Conservation (phyloP, 2,113 vertebrate genomes). For the Mesembrinibis cayennensis region DNA sequence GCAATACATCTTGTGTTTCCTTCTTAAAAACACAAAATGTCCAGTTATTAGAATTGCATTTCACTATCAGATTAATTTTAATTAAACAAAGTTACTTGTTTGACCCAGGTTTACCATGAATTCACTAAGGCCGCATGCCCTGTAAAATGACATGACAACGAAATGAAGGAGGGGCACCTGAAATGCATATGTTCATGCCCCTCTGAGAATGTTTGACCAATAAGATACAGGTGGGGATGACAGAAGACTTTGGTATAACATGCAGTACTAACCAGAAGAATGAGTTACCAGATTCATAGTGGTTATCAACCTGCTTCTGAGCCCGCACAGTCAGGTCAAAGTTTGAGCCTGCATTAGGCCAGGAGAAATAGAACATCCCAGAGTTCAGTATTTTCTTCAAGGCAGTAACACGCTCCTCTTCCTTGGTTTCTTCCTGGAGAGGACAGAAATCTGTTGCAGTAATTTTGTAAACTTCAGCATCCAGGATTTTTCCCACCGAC, state of each 20-base stretch:
- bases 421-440: slow-evolving; percentile 77
- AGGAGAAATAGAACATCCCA: slow-evolving; percentile 81
- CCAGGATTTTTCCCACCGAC: slow-evolving; percentile 78
- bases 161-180: background rate
- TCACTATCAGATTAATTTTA: background rate
- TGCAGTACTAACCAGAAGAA: slow-evolving; percentile 80
- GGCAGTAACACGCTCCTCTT: slow-evolving; percentile 73
- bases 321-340: slow-evolving; percentile 80
- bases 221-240: background rate
- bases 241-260: background rate
- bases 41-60: background rate
- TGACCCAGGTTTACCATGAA: background rate
- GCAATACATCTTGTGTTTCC: background rate
- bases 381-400: slow-evolving; percentile 79
- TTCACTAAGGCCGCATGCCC: background rate
- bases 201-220: background rate
- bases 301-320: slow-evolving; percentile 76
- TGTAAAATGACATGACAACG: background rate
- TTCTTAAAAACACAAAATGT: background rate
- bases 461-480: slow-evolving; percentile 81
- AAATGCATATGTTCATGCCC: background rate
- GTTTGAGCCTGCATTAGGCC: slow-evolving; percentile 73
- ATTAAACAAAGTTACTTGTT: background rate
- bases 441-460: slow-evolving; percentile 78
- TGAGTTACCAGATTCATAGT: slow-evolving; percentile 69